A percentile compares a stretch with the other conserved stretches of the same genome.
Conservation (phyloP, 1,140 invertebrate genomes). For the Drosophila navojoa region DNA sequence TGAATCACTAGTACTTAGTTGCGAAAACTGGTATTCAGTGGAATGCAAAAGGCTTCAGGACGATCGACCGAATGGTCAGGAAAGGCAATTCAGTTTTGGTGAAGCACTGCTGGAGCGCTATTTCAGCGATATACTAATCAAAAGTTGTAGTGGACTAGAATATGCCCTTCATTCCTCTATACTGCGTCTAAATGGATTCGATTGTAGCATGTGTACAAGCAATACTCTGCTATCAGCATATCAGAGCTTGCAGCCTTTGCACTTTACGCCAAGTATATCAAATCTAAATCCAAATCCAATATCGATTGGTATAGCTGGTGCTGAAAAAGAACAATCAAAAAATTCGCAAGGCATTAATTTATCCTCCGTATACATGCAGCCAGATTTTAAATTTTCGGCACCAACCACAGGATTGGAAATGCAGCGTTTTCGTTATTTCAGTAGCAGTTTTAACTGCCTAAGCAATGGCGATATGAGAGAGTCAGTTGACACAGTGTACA, state of each 20-base stretch:
- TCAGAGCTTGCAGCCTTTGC: slow-evolving; percentile 11
- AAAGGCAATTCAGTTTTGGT: slow-evolving; percentile 85
- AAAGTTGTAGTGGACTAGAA: slow-evolving; percentile 69
- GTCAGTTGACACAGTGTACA: slow-evolving; percentile 1
- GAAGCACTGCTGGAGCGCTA: slow-evolving; percentile 87
- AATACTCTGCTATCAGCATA: slow-evolving; percentile 7
- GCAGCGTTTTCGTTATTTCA: slow-evolving; percentile 59
- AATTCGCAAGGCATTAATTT: slow-evolving; percentile 63
- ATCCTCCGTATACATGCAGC: slow-evolving; percentile 75
- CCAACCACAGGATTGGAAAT: slow-evolving; percentile 21
- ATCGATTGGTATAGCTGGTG: slow-evolving; percentile 37
- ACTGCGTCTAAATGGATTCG: slow-evolving; percentile 85
- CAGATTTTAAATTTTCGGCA: slow-evolving; percentile 42
- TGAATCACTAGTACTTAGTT: slow-evolving; percentile 86
- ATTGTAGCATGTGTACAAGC: slow-evolving; percentile 84
- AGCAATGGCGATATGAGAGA: slow-evolving; percentile 49
- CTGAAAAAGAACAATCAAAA: slow-evolving; percentile 43
- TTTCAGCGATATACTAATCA: slow-evolving; percentile 87
- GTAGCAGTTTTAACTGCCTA: slow-evolving; percentile 76
- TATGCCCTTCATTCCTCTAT: slow-evolving; percentile 87
- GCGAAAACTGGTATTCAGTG: slow-evolving; percentile 87
- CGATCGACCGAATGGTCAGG: slow-evolving; percentile 80
- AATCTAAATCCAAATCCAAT: slow-evolving; percentile 56
- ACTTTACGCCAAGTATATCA: slow-evolving; percentile 36
- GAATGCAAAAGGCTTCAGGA: slow-evolving; percentile 86